Conservation (phyloP, 2,113 vertebrate species). For the Platichthys flesus region DNA sequence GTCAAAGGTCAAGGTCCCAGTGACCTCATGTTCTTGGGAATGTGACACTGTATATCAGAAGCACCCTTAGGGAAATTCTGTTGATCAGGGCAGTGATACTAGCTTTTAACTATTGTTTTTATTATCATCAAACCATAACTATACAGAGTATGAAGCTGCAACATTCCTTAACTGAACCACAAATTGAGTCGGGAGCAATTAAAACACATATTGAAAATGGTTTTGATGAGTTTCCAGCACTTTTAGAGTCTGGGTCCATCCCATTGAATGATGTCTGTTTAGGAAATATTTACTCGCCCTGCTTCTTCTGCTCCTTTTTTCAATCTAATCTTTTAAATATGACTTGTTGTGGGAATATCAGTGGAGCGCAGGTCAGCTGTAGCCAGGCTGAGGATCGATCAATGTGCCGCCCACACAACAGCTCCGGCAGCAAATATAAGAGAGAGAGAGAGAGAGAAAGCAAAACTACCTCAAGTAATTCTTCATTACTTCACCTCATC, state of each 20-base stretch:
- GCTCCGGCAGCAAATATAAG: slow-evolving; percentile 14
- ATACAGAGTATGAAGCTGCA: no score
- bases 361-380: slow-evolving; percentile 45
- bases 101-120: no score
- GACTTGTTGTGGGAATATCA: background rate
- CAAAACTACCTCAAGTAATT: background rate
- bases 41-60: no score
- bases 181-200: no score
- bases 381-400: slow-evolving; percentile 44
- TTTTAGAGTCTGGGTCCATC: background rate
- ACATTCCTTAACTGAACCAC: no score
- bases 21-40: no score
- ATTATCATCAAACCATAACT: no score
- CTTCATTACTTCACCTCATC: background rate
- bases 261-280: background rate
- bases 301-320: slow-evolving; percentile 10
- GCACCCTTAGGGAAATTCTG: no score
- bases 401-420: slow-evolving; percentile 54
- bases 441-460: background rate
- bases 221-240: background rate
- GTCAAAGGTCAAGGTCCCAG: no score
- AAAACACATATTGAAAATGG: no score
- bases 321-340: slow-evolving; percentile 23
- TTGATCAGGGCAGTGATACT: no score
- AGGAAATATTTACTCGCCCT: background rate